Conservation (phyloP, 2,113 vertebrate species). For the Scomber colias region DNA sequence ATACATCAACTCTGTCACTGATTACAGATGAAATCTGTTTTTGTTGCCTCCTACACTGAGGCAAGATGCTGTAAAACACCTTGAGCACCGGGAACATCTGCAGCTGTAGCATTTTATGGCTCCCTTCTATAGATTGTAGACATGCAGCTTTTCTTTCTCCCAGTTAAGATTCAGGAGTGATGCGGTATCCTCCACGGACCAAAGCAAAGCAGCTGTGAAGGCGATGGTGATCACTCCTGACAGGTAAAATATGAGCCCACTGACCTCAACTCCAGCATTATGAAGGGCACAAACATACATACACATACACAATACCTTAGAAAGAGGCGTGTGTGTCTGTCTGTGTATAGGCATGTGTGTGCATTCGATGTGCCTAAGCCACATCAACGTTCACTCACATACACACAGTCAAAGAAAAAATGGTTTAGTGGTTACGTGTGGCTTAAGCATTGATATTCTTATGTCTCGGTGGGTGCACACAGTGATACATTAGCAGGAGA, state of each 20-base stretch:
- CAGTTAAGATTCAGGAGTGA: constrained; percentile 55
- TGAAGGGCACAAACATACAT: constrained; percentile 51
- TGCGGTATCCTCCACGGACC: constrained; percentile 39
- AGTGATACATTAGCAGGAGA: constrained; percentile 47
- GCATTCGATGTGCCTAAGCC: not conserved
- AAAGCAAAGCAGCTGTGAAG: constrained; percentile 52
- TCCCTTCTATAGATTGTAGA: constrained; percentile 30
- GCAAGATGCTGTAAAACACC: constrained; percentile 43
- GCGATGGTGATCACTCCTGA: constrained; percentile 64
- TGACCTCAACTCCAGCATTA: constrained; percentile 66
- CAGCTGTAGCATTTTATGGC: constrained; percentile 51
- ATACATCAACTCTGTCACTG: constrained; percentile 40
- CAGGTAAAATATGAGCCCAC: constrained; percentile 75
- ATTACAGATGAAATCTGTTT: constrained; percentile 45
- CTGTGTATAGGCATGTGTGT: not conserved
- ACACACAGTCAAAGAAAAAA: not conserved
- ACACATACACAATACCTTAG: constrained; percentile 1
- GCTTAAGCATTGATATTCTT: constrained; percentile 49
- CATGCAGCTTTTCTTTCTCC: constrained; percentile 5
- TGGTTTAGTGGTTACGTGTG: not conserved
- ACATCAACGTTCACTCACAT: constrained; percentile 12
- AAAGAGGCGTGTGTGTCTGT: not conserved
- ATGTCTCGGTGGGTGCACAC: constrained; percentile 36
- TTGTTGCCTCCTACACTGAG: constrained; percentile 27
- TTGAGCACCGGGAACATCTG: constrained; percentile 1